These are phyloP conservation scores for Seriola rivoliana DNA, from an alignment of 2,113 vertebrate genomes.

Conservation along the genomic window DNA sequence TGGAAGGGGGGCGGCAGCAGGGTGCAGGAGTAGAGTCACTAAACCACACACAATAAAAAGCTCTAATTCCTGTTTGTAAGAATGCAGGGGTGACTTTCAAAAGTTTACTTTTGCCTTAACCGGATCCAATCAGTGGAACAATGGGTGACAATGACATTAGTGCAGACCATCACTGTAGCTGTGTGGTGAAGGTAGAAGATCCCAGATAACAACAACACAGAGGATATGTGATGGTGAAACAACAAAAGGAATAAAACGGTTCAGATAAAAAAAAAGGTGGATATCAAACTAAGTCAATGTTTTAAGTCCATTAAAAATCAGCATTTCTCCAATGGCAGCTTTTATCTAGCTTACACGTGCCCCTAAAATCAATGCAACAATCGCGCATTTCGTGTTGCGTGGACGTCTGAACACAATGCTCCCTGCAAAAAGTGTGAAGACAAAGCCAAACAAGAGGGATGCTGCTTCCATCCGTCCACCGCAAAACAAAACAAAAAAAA, in stretches of 20 bases:
- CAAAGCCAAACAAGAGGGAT: conserved; percentile 40
- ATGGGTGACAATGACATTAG: neutral
- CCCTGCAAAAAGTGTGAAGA: conserved; percentile 44
- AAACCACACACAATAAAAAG: neutral
- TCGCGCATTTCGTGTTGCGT: neutral
- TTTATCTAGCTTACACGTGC: no score
- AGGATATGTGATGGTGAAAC: neutral
- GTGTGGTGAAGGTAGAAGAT: no score
- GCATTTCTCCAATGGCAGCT: no score
- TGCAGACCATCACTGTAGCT: neutral
- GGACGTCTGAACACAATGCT: neutral
- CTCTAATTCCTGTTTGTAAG: neutral
- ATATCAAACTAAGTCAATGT: no score
- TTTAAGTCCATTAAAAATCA: no score
- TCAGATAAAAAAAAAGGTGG: no score
- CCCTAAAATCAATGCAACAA: neutral
- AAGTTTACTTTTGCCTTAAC: neutral
- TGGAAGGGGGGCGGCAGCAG: no score
- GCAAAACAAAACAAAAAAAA: conserved; percentile 14
- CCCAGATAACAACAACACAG: conserved; percentile 14
- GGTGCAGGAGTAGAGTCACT: no score
- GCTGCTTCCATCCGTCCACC: conserved; percentile 23
- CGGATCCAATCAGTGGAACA: neutral
- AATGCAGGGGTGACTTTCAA: neutral
- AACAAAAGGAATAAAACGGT: neutral